Percentiles rank a stretch among this genome's conserved stretches.
phyloP scores from a whole-genome alignment of 1,140 invertebrate species.

The Hyles euphorbiae region DNA sequence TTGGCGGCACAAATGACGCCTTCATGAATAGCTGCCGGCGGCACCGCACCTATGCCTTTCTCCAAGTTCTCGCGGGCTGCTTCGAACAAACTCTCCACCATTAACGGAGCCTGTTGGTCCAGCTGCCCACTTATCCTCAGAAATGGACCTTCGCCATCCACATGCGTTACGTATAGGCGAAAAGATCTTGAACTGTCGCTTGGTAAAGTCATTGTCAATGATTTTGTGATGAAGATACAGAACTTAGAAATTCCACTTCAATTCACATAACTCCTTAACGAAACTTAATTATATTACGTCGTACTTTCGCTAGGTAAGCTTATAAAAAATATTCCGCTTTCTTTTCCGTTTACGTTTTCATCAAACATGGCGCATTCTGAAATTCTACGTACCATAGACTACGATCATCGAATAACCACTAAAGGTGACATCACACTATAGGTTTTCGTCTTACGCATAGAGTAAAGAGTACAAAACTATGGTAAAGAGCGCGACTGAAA shows the following conservation, averaged over 20 bases:
- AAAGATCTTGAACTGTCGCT: constrained; percentile 47
- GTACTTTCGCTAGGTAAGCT: constrained; percentile 29
- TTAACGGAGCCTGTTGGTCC: constrained; percentile 75
- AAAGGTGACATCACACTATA: too few relatives aligned
- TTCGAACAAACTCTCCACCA: constrained; percentile 76
- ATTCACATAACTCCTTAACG: constrained; percentile 43
- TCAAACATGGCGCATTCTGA: constrained; percentile 50
- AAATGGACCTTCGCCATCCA: constrained; percentile 79
- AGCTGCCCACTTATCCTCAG: constrained; percentile 82
- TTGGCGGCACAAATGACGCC: constrained; percentile 79
- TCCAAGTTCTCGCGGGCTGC: constrained; percentile 66
- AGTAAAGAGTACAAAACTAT: too few relatives aligned
- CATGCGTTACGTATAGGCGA: constrained; percentile 78
- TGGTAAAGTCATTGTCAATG: constrained; percentile 43
- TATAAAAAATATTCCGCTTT: constrained; percentile 50
- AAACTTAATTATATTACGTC: constrained; percentile 27
- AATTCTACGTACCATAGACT: background rate
- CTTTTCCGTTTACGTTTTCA: constrained; percentile 68
- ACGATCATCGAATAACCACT: too few relatives aligned
- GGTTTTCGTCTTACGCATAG: too few relatives aligned
- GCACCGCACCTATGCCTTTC: constrained; percentile 53
- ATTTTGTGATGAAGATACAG: background rate
- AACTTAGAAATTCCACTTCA: constrained; percentile 10
- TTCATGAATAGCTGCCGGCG: constrained; percentile 56
- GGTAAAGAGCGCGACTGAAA: too few relatives aligned